Evolutionary conservation across 2,888 invertebrate species (phyloP).

Genomic region (Spodoptera littoralis): DNA sequence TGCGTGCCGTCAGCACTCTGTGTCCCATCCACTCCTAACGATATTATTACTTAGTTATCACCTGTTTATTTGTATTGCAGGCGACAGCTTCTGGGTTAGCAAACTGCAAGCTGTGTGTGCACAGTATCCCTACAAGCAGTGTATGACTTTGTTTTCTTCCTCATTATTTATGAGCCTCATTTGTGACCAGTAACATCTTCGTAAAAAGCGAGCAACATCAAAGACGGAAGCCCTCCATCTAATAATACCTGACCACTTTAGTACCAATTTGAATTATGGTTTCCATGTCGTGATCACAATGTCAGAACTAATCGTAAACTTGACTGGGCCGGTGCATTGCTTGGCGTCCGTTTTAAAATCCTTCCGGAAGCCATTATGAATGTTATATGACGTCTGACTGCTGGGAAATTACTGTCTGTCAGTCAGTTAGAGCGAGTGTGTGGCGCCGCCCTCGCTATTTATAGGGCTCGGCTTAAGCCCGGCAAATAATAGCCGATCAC

Average conservation of each 20-base stretch:
- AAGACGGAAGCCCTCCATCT: slow-evolving; percentile 26
- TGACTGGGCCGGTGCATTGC: slow-evolving; percentile 61
- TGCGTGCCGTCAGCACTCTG: slow-evolving; percentile 45
- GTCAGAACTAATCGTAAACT: slow-evolving; percentile 52
- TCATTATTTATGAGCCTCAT: background rate
- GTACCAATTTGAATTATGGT: slow-evolving; percentile 45
- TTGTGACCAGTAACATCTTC: slow-evolving; percentile 3
- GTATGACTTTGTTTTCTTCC: slow-evolving; percentile 9
- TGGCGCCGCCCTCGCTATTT: slow-evolving; percentile 52
- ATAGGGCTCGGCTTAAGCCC: slow-evolving; percentile 42
- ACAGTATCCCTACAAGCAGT: slow-evolving; percentile 4
- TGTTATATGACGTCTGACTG: slow-evolving; percentile 65
- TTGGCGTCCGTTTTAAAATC: slow-evolving; percentile 64
- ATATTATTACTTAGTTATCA: slow-evolving; percentile 29
- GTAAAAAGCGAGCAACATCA: slow-evolving; percentile 33
- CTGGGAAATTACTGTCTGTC: slow-evolving; percentile 60
- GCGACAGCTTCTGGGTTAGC: slow-evolving; percentile 11
- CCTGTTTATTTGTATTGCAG: slow-evolving; percentile 32
- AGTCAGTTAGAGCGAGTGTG: slow-evolving; percentile 45
- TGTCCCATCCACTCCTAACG: slow-evolving; percentile 23
- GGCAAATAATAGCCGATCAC: slow-evolving; percentile 42
- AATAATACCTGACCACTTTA: slow-evolving; percentile 43
- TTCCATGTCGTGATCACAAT: slow-evolving; percentile 50
- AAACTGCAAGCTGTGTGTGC: slow-evolving; percentile 7
- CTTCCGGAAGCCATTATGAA: slow-evolving; percentile 70